Conservation (phyloP, 2,797 vertebrate species). For the Acestrorhynchus altus region DNA sequence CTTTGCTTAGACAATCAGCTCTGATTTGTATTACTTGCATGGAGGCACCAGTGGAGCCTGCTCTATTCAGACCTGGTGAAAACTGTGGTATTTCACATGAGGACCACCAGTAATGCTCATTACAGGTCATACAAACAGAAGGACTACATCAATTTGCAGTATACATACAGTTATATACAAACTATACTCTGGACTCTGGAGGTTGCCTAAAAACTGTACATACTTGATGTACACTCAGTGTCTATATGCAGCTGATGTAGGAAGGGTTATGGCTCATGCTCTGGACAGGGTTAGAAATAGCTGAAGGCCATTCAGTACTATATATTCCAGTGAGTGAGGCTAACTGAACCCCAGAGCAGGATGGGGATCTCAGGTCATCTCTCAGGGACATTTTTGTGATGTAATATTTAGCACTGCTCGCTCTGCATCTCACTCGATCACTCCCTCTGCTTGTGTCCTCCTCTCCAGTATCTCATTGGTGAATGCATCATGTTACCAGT, state of each 20-base stretch:
- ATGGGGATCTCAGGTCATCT: constrained; percentile 42
- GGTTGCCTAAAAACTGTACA: too few species aligned
- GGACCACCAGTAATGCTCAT: constrained; percentile 28
- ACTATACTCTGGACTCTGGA: too few species aligned
- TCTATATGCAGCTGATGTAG: background rate
- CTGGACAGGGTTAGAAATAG: constrained; percentile 33
- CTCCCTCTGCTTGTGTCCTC: constrained; percentile 37
- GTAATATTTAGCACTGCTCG: constrained; percentile 58
- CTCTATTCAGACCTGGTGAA: constrained; percentile 9
- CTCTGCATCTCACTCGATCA: constrained; percentile 23
- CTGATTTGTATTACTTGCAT: constrained; percentile 59
- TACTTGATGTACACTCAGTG: background rate
- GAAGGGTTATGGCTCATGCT: constrained; percentile 9
- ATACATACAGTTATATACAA: too few species aligned
- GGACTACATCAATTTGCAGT: too few species aligned
- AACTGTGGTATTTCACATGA: constrained; percentile 31
- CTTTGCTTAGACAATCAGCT: constrained; percentile 58
- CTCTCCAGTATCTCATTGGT: constrained; percentile 27
- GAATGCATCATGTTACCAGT: constrained; percentile 42
- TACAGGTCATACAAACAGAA: background rate
- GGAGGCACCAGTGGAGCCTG: constrained; percentile 35
- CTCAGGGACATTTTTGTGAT: constrained; percentile 44
- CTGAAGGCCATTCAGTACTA: constrained; percentile 21
- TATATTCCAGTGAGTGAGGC: constrained; percentile 28
- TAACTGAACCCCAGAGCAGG: constrained; percentile 27